Evolutionary conservation across 1,140 invertebrate genomes (phyloP).

Genomic region (Diabrotica virgifera): DNA sequence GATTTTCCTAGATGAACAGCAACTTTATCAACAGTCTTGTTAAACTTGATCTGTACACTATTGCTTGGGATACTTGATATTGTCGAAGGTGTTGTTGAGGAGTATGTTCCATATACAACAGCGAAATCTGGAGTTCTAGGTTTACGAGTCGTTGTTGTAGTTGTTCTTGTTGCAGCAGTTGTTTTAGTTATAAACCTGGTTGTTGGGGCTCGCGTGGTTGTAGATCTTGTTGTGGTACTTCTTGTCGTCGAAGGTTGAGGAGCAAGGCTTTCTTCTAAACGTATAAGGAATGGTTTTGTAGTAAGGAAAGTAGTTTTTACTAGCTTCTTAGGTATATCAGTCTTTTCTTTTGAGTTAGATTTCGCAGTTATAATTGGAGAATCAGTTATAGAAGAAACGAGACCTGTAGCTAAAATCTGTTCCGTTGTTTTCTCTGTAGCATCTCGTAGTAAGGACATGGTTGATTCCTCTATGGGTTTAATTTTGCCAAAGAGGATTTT

Average conservation of each 20-base stretch:
- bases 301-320: not conserved
- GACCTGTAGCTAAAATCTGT: not conserved
- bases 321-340: not conserved
- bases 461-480: not conserved
- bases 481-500: not conserved
- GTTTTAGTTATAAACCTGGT: constrained; percentile 4
- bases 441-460: not conserved
- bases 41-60: constrained; percentile 25
- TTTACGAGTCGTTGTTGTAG: constrained; percentile 13
- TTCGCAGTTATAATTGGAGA: not conserved
- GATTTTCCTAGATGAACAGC: constrained; percentile 29
- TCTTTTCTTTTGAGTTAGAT: not conserved
- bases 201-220: not conserved
- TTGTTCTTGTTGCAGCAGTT: not conserved
- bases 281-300: not conserved
- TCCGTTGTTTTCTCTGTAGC: not conserved
- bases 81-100: constrained; percentile 17
- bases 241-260: not conserved
- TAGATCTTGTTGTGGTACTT: not conserved
- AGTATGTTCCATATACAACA: constrained; percentile 31
- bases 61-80: constrained; percentile 3
- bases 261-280: too few relatives aligned
- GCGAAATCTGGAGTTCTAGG: constrained; percentile 26
- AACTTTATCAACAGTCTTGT: constrained; percentile 24
- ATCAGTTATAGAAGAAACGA: not conserved